phyloP scores from a whole-genome alignment of 2,888 invertebrate genomes.

The Parnassius smintheus region DNA sequence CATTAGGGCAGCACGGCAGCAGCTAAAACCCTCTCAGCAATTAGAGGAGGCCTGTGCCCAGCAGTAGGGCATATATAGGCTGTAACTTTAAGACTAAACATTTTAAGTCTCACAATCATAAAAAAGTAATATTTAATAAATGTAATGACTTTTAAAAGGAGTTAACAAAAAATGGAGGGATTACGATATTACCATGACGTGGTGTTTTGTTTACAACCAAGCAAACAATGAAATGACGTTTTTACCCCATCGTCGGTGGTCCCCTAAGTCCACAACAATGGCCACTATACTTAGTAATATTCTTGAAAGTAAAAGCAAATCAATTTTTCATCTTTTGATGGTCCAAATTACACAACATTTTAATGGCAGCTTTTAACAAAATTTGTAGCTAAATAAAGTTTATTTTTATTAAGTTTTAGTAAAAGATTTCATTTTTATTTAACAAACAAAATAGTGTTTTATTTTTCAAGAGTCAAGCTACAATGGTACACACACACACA shows the following conservation, averaged over 20 bases:
- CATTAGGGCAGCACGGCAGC: too few relatives aligned
- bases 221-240: constrained; percentile 55
- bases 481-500: too few relatives aligned
- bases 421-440: too few relatives aligned
- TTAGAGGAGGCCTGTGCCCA: too few relatives aligned
- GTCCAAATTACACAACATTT: constrained; percentile 1
- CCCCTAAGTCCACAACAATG: constrained; percentile 30
- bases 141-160: constrained; percentile 26
- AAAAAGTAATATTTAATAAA: constrained; percentile 22
- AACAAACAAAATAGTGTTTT: too few relatives aligned
- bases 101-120: too few relatives aligned
- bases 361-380: neutral
- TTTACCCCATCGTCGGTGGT: constrained; percentile 49
- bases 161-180: constrained; percentile 38
- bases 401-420: too few relatives aligned
- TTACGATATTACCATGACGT: constrained; percentile 54
- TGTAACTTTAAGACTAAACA: too few relatives aligned
- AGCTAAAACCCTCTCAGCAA: too few relatives aligned
- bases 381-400: too few relatives aligned
- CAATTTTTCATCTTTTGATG: constrained; percentile 10
- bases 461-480: too few relatives aligned
- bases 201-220: constrained; percentile 43
- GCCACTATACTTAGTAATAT: constrained; percentile 31
- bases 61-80: too few relatives aligned
- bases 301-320: constrained; percentile 36